Conservation (phyloP, 2,888 invertebrate species). For the Cremastinae sp. region DNA sequence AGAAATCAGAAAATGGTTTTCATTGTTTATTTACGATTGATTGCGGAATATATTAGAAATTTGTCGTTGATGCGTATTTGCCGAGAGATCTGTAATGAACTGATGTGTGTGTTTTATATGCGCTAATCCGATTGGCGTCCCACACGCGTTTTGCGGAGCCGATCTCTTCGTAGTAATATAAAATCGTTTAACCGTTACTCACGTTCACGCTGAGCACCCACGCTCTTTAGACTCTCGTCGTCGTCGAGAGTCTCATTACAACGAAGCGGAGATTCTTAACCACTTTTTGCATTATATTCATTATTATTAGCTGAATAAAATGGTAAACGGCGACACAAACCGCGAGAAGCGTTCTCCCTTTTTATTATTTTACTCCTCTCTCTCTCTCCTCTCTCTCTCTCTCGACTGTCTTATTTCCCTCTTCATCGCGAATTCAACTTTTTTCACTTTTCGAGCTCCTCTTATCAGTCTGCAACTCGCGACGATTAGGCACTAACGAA, state of each 20-base stretch:
- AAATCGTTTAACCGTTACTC: conserved; percentile 54
- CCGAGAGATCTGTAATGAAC: conserved; percentile 1
- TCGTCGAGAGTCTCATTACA: conserved; percentile 41
- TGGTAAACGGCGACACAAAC: neutral
- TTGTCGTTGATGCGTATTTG: conserved; percentile 14
- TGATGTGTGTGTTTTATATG: conserved; percentile 34
- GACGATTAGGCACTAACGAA: conserved; percentile 42
- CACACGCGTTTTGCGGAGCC: conserved; percentile 38
- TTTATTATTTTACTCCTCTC: neutral
- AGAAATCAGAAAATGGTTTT: neutral
- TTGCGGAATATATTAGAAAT: conserved; percentile 18
- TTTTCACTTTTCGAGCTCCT: conserved; percentile 8
- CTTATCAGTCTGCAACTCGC: conserved; percentile 24
- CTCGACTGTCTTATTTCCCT: too few species aligned
- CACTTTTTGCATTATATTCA: conserved; percentile 37
- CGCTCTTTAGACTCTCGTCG: conserved; percentile 38
- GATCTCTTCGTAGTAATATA: conserved; percentile 30
- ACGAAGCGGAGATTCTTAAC: conserved; percentile 32
- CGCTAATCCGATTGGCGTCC: conserved; percentile 50
- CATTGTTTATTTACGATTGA: conserved; percentile 15
- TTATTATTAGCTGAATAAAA: conserved; percentile 26
- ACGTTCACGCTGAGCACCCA: conserved; percentile 49
- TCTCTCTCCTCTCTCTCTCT: neutral
- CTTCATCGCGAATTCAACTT: neutral
- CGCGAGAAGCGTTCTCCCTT: neutral